These are phyloP conservation scores for Miniopterus natalensis DNA, from an alignment of 2,113 vertebrate species.

Conservation along the genomic window DNA sequence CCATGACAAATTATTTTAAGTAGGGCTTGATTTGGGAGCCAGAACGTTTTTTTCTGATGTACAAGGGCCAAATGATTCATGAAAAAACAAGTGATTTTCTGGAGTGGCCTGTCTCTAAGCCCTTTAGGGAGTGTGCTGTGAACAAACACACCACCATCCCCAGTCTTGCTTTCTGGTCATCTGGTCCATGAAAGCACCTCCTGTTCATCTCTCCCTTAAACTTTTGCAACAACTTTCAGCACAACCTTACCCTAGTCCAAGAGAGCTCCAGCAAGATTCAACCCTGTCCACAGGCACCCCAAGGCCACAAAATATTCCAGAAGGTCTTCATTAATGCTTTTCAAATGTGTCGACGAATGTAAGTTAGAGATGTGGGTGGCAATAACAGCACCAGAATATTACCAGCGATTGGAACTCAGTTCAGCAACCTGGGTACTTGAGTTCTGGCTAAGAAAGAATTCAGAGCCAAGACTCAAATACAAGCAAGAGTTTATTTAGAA, in stretches of 20 bases:
- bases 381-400: background rate
- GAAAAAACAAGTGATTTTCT: background rate
- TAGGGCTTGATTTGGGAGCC: background rate
- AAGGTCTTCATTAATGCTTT: background rate
- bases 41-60: background rate
- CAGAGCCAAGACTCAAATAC: background rate
- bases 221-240: background rate
- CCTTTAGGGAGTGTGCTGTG: background rate
- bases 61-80: background rate
- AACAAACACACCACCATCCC: background rate
- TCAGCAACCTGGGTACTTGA: background rate
- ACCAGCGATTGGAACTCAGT: background rate
- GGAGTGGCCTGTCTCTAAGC: background rate
- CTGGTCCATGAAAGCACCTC: background rate
- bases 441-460: background rate
- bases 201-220: background rate
- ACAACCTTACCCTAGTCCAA: background rate
- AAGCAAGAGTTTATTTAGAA: background rate
- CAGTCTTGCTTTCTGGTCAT: background rate
- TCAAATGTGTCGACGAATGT: background rate
- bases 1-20: conserved; percentile 69
- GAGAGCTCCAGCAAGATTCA: background rate
- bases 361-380: background rate
- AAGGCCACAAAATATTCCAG: background rate
- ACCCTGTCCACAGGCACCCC: background rate